Base-by-base conservation (phyloP, 1,140 invertebrate genomes). In the Drosophila seguyi region DNA sequence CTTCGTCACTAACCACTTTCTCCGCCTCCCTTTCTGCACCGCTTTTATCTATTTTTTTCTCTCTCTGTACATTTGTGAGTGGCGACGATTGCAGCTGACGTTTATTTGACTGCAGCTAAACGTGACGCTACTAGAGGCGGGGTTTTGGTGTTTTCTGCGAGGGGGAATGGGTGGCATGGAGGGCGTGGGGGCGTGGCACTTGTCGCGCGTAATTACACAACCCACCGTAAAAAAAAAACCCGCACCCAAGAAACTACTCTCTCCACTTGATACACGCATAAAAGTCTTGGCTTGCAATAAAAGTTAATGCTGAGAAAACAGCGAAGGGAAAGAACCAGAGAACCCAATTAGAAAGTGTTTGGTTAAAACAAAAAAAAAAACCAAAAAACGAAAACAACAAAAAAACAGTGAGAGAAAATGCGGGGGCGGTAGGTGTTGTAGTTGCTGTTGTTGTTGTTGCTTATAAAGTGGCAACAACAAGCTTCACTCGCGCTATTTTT, bases 61-160 rank as follows among this genome's bases (percentile, higher is more conserved):
- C 27, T 16, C 22, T 31, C 45, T 31, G 25, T 22, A 52, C 10
- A 56, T 48, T 41, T 57, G 59, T 77, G 65, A 59, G 69, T 72
- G 45, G 42, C 67, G 55, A 72, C 69, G n/a, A 59, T 79, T 74
- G 73, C 83, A 75, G 69, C 68, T 85, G 82, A 85, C 82, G 79
- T 87, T 85, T 85, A 85, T 85, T 85, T 85, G 82, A 85, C 82
- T 85, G 82, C 83, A 85, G 79, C 82, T 82, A 75, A 86, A 87
- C 82, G 82, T 85, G 82, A 81, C 75, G 79, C 56, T 65, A 60
- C 75, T 66, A 38, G 18, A 47, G 42, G 41, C 44, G 10, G 18
- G 39, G 8, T 10, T 34, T 8, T 6, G 31, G 13, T 16, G 27
- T 29, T 42, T 29, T 29, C 22, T 48, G 22, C 34, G 34, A 34